Percentiles rank a stretch among this genome's conserved stretches.
These are phyloP conservation scores for Euura lappo DNA, from an alignment of 1,140 invertebrate species.

Conservation along the genomic window DNA sequence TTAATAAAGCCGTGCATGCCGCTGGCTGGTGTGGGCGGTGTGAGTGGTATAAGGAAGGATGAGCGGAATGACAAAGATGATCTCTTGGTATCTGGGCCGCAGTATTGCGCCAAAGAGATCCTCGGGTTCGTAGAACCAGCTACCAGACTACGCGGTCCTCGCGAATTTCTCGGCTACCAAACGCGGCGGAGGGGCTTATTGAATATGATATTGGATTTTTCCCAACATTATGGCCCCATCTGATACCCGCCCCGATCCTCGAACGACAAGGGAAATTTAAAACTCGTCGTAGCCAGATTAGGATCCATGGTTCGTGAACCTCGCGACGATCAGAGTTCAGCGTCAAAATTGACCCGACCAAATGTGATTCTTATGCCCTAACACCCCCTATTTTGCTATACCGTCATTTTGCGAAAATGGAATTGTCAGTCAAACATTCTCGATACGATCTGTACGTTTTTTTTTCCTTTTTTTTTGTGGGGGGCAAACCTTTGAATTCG, in stretches of 20 bases:
- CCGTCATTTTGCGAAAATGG: too few relatives aligned
- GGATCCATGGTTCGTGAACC: neutral
- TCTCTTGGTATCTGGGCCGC: neutral
- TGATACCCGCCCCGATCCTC: neutral
- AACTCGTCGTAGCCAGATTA: neutral
- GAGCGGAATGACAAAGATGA: neutral
- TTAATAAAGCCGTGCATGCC: neutral
- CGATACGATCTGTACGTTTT: too few relatives aligned
- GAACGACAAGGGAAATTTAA: conserved; percentile 5
- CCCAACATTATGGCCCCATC: neutral
- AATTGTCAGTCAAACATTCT: too few relatives aligned
- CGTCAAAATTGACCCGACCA: neutral
- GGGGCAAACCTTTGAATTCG: too few relatives aligned
- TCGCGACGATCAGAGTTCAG: neutral
- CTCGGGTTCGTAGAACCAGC: neutral
- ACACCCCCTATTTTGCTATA: too few relatives aligned
- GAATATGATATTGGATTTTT: conserved; percentile 7
- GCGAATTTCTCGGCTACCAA: neutral
- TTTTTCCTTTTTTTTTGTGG: too few relatives aligned
- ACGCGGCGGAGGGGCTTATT: neutral
- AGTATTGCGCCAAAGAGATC: neutral
- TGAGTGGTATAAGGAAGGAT: neutral
- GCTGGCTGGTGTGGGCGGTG: neutral
- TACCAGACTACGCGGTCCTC: neutral
- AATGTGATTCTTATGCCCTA: neutral